Evolutionary conservation across 1,140 invertebrate genomes (phyloP).

Genomic region (Chironomus tepperi): DNA sequence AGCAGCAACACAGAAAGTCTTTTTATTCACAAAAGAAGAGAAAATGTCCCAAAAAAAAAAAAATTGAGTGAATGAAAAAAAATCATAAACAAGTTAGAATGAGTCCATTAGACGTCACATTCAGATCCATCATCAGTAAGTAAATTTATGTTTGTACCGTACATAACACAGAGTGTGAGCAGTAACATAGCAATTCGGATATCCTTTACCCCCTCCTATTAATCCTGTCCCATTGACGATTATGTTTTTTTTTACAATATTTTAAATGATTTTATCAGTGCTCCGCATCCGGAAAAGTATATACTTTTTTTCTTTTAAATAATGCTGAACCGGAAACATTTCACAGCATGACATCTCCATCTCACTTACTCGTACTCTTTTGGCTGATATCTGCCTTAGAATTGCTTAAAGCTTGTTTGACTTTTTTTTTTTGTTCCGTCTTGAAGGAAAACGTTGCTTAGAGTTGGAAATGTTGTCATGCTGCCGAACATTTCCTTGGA

Average conservation of each 20-base stretch:
- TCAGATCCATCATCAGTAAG: too few species aligned
- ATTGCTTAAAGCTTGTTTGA: constrained; percentile 2
- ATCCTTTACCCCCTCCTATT: not conserved
- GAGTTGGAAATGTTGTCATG: too few species aligned
- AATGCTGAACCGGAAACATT: constrained; percentile 17
- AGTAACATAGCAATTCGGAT: too few species aligned
- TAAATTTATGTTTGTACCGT: too few species aligned
- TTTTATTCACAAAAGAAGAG: too few species aligned
- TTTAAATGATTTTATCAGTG: not conserved
- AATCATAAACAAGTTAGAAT: too few species aligned
- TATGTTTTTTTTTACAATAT: not conserved
- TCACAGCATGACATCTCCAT: constrained; percentile 9
- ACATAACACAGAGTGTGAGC: too few species aligned
- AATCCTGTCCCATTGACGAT: not conserved
- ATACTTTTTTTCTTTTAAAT: constrained; percentile 10
- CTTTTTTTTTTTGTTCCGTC: not conserved
- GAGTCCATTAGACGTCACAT: too few species aligned
- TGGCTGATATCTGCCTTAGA: not conserved
- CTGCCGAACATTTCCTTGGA: too few species aligned
- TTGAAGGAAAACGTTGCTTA: not conserved
- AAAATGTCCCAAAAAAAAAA: too few species aligned
- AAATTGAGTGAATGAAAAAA: too few species aligned
- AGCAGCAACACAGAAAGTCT: too few species aligned
- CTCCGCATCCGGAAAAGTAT: not conserved
- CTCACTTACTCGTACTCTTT: not conserved